Base-by-base conservation (phyloP, 2,888 invertebrate genomes). In the Drosophila anomalata region DNA sequence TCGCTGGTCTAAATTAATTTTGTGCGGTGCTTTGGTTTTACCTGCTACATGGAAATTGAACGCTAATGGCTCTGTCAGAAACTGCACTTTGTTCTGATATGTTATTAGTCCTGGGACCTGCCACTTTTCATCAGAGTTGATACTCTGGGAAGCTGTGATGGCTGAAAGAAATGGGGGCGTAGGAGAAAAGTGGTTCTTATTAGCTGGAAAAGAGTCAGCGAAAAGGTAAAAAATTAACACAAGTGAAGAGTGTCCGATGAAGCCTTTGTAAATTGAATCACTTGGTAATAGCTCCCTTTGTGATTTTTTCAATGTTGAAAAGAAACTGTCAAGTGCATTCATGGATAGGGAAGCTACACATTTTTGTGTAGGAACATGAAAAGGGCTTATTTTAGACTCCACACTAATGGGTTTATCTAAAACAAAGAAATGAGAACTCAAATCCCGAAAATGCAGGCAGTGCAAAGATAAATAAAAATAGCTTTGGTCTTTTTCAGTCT, bases 1-100 rank as follows among this genome's bases (percentile, higher is more conserved):
- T 42, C 8, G 17, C 36, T 36, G 46, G 36, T 65, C 46, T 29
- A 39, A 9, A 47, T 65, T 66, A 66, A 65, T 65, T 66, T 65
- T 33, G 17, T 14, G 29, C n/a, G 20, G 20, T n/a, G 60, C 61
- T 60, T 59, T 22, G 61, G 29, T 61, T 60, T 60, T 41, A 31
- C 53, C 46, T 31, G 24, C 14, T 53, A 31, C 66, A 8, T 17
- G 54, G 31, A 65, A 65, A 66, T 54, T 66, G 54, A 53, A 65
- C 63, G 46, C 63, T 66, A 65, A 65, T 65, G 66, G 63, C 63
- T 24, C 3, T 39, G 22, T 11, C 26, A 14, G 24, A 8, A n/a
- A 29, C 24, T 12, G 44, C 54, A 54, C 58, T 42, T 29, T 33
- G 33, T 33, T 12, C 11, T 17, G 26, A 52, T 22, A 22, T 44